phyloP scores from a whole-genome alignment of 2,113 vertebrate genomes.

The Anser cygnoides region DNA sequence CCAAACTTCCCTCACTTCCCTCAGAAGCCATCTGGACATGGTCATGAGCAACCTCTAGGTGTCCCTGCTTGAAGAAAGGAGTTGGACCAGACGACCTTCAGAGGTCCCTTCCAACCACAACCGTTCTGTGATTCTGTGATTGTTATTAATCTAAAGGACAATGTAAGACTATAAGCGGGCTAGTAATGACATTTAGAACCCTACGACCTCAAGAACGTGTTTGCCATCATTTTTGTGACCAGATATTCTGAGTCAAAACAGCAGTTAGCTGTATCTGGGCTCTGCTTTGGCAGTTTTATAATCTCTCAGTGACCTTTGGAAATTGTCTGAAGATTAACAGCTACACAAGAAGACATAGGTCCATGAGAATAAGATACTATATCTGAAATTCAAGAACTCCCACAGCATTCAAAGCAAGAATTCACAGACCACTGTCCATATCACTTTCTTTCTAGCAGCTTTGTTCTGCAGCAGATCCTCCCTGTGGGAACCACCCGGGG shows the following conservation, averaged over 20 bases:
- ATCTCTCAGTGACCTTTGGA: background rate
- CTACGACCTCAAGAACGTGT: background rate
- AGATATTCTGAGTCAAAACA: background rate
- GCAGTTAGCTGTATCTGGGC: background rate
- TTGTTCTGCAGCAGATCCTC: background rate
- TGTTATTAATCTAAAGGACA: background rate
- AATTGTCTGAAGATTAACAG: background rate
- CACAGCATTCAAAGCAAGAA: fast-evolving
- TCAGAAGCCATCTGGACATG: background rate
- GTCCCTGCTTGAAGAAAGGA: background rate
- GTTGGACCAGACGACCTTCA: background rate
- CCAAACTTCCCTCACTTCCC: background rate
- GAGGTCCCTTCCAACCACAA: background rate
- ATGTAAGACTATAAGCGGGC: background rate
- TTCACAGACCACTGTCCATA: background rate
- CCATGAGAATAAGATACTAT: background rate
- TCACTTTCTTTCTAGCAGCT: background rate
- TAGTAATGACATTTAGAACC: background rate
- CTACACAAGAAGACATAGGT: background rate
- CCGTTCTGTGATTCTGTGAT: background rate
- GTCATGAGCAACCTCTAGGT: background rate
- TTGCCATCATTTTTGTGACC: background rate
- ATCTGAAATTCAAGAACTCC: background rate
- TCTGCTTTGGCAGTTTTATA: background rate
- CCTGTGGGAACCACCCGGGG: background rate